Evolutionary conservation across 2,797 vertebrate species (phyloP).

Genomic region (Podarcis lilfordi): DNA sequence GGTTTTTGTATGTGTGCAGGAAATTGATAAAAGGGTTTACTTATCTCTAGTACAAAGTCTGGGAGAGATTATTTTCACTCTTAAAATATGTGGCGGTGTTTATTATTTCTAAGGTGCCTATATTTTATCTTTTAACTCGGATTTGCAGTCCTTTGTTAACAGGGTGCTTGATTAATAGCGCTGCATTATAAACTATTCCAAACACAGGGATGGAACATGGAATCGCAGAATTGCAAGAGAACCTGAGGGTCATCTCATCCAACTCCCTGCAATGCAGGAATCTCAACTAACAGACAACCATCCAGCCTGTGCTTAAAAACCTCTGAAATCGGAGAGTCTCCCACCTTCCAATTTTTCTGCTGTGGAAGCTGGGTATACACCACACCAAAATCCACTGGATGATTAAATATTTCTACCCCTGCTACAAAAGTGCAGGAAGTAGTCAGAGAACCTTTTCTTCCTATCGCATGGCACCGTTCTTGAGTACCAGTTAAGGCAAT

Average conservation of each 20-base stretch:
- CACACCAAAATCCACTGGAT: neutral
- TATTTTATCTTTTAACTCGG: neutral
- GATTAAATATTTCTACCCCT: neutral
- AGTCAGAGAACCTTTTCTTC: neutral
- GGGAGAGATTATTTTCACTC: neutral
- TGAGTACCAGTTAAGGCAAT: neutral
- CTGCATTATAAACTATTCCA: neutral
- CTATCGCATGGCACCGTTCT: neutral
- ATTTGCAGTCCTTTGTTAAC: neutral
- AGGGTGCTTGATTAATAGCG: neutral
- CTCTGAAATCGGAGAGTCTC: no score
- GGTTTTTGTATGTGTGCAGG: neutral
- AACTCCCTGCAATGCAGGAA: no score
- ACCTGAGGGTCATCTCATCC: no score
- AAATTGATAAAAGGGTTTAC: neutral
- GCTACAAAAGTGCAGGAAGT: neutral
- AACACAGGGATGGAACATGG: no score
- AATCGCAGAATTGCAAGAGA: no score
- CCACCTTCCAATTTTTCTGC: neutral
- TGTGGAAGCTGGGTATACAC: neutral
- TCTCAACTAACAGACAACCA: no score
- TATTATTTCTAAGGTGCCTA: neutral
- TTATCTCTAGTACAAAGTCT: neutral
- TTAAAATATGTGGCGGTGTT: neutral
- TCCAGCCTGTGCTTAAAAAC: no score